Conservation (phyloP, 2,113 vertebrate genomes). For the Pagrus major region DNA sequence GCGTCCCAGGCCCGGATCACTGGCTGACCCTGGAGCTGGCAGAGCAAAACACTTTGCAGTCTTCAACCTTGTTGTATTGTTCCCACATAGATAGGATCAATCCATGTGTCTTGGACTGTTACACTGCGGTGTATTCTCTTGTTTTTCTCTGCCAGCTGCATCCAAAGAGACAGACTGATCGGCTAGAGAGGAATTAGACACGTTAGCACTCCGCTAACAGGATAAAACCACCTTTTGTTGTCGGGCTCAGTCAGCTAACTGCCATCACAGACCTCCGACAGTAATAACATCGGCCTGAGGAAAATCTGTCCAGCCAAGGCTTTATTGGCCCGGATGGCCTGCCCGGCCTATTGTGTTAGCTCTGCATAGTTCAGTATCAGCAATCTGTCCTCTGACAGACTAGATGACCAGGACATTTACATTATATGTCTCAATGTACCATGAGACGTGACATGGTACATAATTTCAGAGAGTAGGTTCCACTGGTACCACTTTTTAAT, state of each 20-base stretch:
- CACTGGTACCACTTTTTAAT: not conserved
- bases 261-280: slow-evolving; percentile 53
- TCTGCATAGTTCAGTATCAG: slow-evolving; percentile 64
- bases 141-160: not conserved
- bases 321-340: slow-evolving; percentile 41
- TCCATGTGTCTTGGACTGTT: slow-evolving; percentile 12
- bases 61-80: not conserved
- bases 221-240: slow-evolving; percentile 70
- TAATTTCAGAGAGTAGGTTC: not conserved
- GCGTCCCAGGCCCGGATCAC: slow-evolving; percentile 40
- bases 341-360: slow-evolving; percentile 49
- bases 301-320: slow-evolving; percentile 57
- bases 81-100: slow-evolving; percentile 11
- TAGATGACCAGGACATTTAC: slow-evolving; percentile 18
- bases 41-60: slow-evolving; percentile 18
- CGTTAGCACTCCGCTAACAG: slow-evolving; percentile 51
- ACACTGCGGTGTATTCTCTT: not conserved
- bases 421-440: slow-evolving; percentile 3
- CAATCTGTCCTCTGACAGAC: slow-evolving; percentile 46
- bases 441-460: not conserved
- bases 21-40: slow-evolving; percentile 58
- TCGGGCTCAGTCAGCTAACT: slow-evolving; percentile 40
- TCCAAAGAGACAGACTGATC: slow-evolving; percentile 16
- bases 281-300: slow-evolving; percentile 67
- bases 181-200: slow-evolving; percentile 51